A percentile compares a stretch with the other conserved stretches of the same genome.
These are phyloP conservation scores for Rhagonycha fulva DNA, from an alignment of 2,888 invertebrate genomes.

Conservation along the genomic window DNA sequence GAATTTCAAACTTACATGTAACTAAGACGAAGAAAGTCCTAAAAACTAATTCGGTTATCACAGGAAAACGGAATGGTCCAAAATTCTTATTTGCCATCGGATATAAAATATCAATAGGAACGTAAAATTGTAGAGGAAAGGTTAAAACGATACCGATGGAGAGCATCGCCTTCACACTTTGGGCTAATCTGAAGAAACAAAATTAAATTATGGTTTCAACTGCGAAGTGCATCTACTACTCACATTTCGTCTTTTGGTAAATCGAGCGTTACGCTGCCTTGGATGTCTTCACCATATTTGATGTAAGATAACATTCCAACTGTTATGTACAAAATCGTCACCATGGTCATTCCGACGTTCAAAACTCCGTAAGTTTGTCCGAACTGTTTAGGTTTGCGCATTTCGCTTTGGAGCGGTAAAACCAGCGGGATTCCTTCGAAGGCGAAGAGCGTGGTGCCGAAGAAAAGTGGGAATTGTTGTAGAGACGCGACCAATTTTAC, in stretches of 20 bases:
- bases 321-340: slow-evolving; percentile 75
- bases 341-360: slow-evolving; percentile 85
- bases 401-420: slow-evolving; percentile 89
- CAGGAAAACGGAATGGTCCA: slow-evolving; percentile 61
- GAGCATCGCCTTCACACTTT: slow-evolving; percentile 81
- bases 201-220: background rate
- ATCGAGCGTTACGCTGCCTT: slow-evolving; percentile 88
- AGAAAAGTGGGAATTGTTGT: slow-evolving; percentile 77
- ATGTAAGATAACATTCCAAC: slow-evolving; percentile 89
- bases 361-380: slow-evolving; percentile 81
- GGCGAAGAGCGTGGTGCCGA: slow-evolving; percentile 93
- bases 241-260: slow-evolving; percentile 66
- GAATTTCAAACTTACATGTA: slow-evolving; percentile 74
- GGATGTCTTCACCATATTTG: slow-evolving; percentile 80
- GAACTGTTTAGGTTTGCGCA: slow-evolving; percentile 81
- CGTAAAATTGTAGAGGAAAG: slow-evolving; percentile 94
- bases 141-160: slow-evolving; percentile 85
- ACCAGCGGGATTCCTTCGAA: slow-evolving; percentile 95
- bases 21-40: slow-evolving; percentile 73
- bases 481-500: slow-evolving; percentile 67
- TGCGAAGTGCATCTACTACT: slow-evolving; percentile 46
- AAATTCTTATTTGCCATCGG: slow-evolving; percentile 64
- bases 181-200: slow-evolving; percentile 68
- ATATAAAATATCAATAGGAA: slow-evolving; percentile 89
- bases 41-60: slow-evolving; percentile 70